Conservation (phyloP, 2,888 invertebrate species). For the Cheilosia vulpina region DNA sequence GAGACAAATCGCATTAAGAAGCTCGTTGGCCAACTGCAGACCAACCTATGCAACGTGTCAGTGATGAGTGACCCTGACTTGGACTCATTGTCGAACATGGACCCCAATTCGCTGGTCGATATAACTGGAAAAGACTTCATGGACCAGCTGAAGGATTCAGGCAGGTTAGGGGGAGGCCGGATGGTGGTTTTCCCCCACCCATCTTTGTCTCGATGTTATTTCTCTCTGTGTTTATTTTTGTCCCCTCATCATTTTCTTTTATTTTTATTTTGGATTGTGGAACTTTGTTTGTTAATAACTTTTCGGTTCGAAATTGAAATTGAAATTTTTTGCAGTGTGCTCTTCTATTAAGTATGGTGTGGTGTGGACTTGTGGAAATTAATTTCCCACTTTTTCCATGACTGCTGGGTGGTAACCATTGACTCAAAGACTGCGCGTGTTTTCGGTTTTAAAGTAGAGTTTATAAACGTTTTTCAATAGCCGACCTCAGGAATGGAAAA, state of each 20-base stretch:
- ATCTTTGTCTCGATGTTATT: conserved; percentile 79
- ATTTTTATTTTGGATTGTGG: conserved; percentile 13
- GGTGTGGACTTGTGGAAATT: not conserved
- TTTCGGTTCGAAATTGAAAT: conserved; percentile 10
- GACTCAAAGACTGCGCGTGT: too few relatives aligned
- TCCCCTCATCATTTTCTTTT: conserved; percentile 34
- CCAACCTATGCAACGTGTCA: conserved; percentile 93
- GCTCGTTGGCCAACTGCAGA: conserved; percentile 90
- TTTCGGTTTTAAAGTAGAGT: too few relatives aligned
- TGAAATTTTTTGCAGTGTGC: not conserved
- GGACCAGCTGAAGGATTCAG: conserved; percentile 88
- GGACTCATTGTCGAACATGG: conserved; percentile 94
- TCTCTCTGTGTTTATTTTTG: conserved; percentile 41
- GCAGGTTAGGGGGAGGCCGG: conserved; percentile 85
- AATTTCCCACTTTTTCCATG: too few relatives aligned
- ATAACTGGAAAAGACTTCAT: conserved; percentile 90
- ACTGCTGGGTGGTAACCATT: too few relatives aligned
- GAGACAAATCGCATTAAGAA: conserved; percentile 87
- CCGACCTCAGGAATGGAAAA: not conserved
- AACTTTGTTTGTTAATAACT: conserved; percentile 18
- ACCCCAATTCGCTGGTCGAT: conserved; percentile 93
- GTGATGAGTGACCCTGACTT: conserved; percentile 92
- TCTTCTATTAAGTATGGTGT: not conserved
- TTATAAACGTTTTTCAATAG: too few relatives aligned
- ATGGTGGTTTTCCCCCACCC: conserved; percentile 75